Evolutionary conservation across 2,797 vertebrate genomes (phyloP), one percentile per base, ranked within the genome.

Genomic region (Zalophus californianus): DNA sequence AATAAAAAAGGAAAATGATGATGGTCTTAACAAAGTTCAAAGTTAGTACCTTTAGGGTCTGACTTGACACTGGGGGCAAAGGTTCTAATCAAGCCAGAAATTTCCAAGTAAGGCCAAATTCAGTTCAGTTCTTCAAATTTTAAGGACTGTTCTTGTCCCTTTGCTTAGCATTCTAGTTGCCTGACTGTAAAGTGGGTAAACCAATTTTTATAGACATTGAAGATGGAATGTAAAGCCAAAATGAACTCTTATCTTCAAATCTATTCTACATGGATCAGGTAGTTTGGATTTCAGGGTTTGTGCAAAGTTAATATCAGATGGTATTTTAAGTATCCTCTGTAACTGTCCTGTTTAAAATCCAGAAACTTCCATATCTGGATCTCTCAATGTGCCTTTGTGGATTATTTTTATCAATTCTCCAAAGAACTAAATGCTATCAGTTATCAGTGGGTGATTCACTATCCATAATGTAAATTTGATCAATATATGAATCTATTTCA

Each of bases 321-420:
- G 6, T 58, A 25, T 14, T 27, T 64, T 66, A 32, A 75, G 23
- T 25, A 60, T 38, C 15, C 29, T 64, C 58, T 60, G 35, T 90
- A 91, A 83, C 18, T 52, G 68, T 14, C 21, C n/a, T 85, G 66
- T 29, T 89, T 32, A 32, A 86, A 91, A 58, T 66, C 70, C 72
- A 66, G 64, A 90, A 66, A 44, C 29, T 38, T 84, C 52, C 21
- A 54, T 35, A 50, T 64, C 27, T 27, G 56, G 32, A 90, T 77
- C 20, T 87, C 4, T 66, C 25, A 68, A 4, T 44, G 78, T n/a
- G 25, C 15, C 38, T 58, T 80, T 68, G 38, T 56, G 48, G 7
- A 15, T 62, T 9, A 80, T 58, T 94, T 82, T 92, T 14, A 94
- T 41, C 29, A 70, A 41, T 93, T 95, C 58, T 66, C 79, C 80